A percentile compares a stretch with the other conserved stretches of the same genome.
These are phyloP conservation scores for Ellobium chinense DNA, from an alignment of 2,888 invertebrate species.

Conservation along the genomic window DNA sequence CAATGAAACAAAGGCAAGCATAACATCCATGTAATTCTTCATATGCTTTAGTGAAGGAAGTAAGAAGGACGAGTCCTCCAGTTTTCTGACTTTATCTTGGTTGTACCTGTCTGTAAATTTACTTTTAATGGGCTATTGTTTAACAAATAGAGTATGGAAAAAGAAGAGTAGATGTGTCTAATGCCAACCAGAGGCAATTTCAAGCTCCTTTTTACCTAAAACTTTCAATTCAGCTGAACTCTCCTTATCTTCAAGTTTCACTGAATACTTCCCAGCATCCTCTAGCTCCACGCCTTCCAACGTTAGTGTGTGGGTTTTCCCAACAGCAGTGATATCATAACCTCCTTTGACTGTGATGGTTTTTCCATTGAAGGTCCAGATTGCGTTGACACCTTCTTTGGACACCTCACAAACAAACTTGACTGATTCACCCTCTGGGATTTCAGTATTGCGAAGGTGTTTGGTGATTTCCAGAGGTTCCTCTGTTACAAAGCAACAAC, in stretches of 20 bases:
- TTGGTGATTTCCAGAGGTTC: constrained; percentile 65
- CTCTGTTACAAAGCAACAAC: constrained; percentile 56
- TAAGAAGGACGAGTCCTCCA: too few relatives aligned
- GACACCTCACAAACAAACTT: constrained; percentile 95
- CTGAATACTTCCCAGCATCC: constrained; percentile 70
- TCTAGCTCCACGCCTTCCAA: constrained; percentile 68
- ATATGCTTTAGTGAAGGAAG: too few relatives aligned
- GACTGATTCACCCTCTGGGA: constrained; percentile 80
- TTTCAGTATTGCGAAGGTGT: constrained; percentile 60
- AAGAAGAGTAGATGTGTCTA: too few relatives aligned
- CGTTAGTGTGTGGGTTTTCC: constrained; percentile 65
- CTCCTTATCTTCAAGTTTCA: constrained; percentile 62
- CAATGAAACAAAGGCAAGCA: too few relatives aligned
- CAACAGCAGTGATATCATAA: constrained; percentile 90
- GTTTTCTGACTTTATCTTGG: too few relatives aligned
- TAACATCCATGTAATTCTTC: too few relatives aligned
- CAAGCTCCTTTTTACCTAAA: constrained; percentile 67
- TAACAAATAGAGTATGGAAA: too few relatives aligned
- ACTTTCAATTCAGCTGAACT: constrained; percentile 61
- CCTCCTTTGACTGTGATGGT: constrained; percentile 91
- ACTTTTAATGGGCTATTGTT: too few relatives aligned
- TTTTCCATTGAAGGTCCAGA: constrained; percentile 89
- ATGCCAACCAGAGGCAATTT: too few relatives aligned
- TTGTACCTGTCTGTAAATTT: too few relatives aligned
- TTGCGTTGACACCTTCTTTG: constrained; percentile 94